Evolutionary conservation across 2,797 vertebrate species (phyloP), one percentile per base, ranked within the genome.

Genomic region (Coregonus ussuriensis): DNA sequence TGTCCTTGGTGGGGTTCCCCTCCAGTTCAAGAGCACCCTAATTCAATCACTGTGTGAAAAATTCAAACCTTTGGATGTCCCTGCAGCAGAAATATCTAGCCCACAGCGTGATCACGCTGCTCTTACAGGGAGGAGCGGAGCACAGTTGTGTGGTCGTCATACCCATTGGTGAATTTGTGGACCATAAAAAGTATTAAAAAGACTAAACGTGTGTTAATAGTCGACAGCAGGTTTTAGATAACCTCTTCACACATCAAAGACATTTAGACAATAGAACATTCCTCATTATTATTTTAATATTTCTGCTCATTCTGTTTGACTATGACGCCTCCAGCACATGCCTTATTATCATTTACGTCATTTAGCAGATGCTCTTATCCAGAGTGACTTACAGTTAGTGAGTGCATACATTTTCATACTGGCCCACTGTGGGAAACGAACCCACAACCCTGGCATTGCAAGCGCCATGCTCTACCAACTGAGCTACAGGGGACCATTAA

Each of bases 21-120:
- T 66, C 68, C 62, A 77, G 83, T 89, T 90, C 88, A 91, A 91
- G 91, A 80, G 83, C 82, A 83, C 87, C 78, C 86, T 90, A 91
- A 92, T 91, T 91, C 89, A 93, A 93, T 93, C 92, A 87, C 91
- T 92, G 90, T 92, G 91, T 93, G 91, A 93, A 92, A 91, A 6
- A 92, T 87, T 74, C 81, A 93, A 92, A 89, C 91, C 85, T 91
- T 81, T 89, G 87, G 79, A 87, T 74, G 78, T 91, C 85, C 87
- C 87, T 79, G 75, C 81, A 87, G 85, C 86, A 89, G 89, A 81
- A 89, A 87, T 81, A 91, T 85, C 79, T 77, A 81, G 76, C 66
- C 77, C 79, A 87, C 82, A 83, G 75, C 81, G 81, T n/a, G 80
- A 77, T 75, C 75, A 67, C 33, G 62, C 47, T 76, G 72, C 25